Evolutionary conservation across 2,888 invertebrate species (phyloP), one percentile per base, ranked within the genome.

Genomic region (Cancer borealis): DNA sequence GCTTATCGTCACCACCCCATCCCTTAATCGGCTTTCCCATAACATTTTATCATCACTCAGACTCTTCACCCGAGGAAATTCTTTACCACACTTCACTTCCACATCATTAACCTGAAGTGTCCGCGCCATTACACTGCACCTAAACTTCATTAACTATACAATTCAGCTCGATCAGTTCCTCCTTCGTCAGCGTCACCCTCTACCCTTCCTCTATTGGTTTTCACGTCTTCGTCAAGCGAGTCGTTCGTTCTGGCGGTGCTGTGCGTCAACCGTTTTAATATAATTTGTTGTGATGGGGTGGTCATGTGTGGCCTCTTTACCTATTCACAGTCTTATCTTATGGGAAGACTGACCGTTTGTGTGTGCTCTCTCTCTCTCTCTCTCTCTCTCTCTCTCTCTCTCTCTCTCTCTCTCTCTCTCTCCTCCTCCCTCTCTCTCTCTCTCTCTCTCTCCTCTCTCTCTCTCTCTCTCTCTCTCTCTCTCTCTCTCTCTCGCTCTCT

Each of bases 391-490:
- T 47, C 88, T 88, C 45, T 88, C 88, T 49, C 88, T 88, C 88
- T 88, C 39, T 47, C 89, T 47, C 49, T 47, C 47, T n/a, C 47
- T 21, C 26, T 92, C 45, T 79, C 66, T 92, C 92, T 92, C 92
- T 92, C 92, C 79, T 79, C 79, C 46, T 73, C 79, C 45, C 79
- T 73, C 79, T 92, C 92, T 92, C 79, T 73, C 92, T 92, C 92
- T 92, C 92, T 92, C 92, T 92, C 92, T 92, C 92, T 92, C 92
- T 92, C 92, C 87, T 92, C 92, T 92, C 92, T 92, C 92, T 92
- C 92, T 92, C 92, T n/a, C n/a, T n/a, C n/a, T n/a, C n/a, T n/a
- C n/a, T n/a, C n/a, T n/a, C n/a, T n/a, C n/a, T n/a, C n/a, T n/a
- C n/a, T n/a, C n/a, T n/a, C n/a, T n/a, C n/a, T n/a, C n/a, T n/a